Evolutionary conservation across 2,888 invertebrate genomes (phyloP), one percentile per base, ranked within the genome.

Genomic region (Lasioglossum lativentre): DNA sequence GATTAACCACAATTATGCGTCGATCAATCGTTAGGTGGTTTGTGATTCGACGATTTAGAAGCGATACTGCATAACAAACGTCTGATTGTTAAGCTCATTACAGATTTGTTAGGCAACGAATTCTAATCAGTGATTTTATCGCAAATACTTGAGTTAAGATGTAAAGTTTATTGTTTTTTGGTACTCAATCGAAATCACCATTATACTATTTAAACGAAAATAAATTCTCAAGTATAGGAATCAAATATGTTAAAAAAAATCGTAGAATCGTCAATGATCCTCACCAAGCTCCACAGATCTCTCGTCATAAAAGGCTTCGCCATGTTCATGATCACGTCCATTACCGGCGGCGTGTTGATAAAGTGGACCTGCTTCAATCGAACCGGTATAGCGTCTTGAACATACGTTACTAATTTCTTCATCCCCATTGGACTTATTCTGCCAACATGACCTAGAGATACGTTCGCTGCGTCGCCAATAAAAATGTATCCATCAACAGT

Each of bases 231-330:
- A n/a, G n/a, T n/a, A n/a, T n/a, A n/a, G n/a, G n/a, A n/a, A 14
- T 14, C 14, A 42, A 42, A 1, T 12, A 42, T 40, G 40, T 40
- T 10, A 34, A 40, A 8, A n/a, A 10, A 40, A 40, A 40, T 40
- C 40, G 40, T 40, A 40, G 40, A 40, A 8, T 40, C 34, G 34
- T 3, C 2, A 34, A 6, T 6, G 23, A 52, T 38, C 1, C 91
- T 89, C 84, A 95, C 95, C 91, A 95, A 86, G 23, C 93, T 93
- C 78, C 94, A 82, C 0, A 97, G 93, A 68, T 96, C 96, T 91
- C 97, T 97, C 91, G 96, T 97, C 96, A 97, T 96, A 91, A 97
- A 97, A 0, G 97, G 97, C 90, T 95, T 96, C 94, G 97, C 95
- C 78, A 97, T 91, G 85, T 96, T 96, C 95, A 97, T 92, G 75